phyloP scores from a whole-genome alignment of 37 sponge, comb jelly and placozoan genomes.

The Spongilla lacustris region DNA sequence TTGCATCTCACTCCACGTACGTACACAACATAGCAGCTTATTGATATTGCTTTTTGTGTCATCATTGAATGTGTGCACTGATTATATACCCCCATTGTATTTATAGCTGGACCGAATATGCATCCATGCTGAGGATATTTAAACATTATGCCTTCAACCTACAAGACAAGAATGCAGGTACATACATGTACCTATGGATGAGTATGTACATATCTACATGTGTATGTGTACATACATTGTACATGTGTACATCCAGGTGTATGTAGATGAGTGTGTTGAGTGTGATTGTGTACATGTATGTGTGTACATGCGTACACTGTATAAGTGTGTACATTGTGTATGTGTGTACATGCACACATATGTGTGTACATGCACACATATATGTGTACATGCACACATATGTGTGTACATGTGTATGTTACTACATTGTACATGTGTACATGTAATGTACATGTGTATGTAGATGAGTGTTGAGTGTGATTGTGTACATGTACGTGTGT shows the following conservation, averaged over 20 bases:
- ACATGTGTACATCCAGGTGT: no score
- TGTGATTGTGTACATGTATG: no score
- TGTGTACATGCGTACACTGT: no score
- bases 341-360: neutral
- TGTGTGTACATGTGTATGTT: neutral
- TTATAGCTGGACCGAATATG: conserved; percentile 49
- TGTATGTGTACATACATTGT: neutral
- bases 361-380: neutral
- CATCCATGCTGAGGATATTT: conserved; percentile 62
- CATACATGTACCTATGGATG: neutral
- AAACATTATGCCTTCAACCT: conserved; percentile 69
- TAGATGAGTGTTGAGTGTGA: neutral
- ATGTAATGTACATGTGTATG: neutral
- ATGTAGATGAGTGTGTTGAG: no score
- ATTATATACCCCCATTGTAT: neutral
- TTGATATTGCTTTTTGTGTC: no score
- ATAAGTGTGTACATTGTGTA: no score
- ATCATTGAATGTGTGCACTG: neutral
- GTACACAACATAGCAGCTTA: no score
- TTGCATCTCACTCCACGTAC: conserved; percentile 58
- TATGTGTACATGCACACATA: neutral
- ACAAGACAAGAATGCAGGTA: neutral
- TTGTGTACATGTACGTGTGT: neutral
- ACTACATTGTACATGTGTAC: no score
- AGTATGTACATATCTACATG: no score